phyloP scores from a whole-genome alignment of 1,140 invertebrate genomes.

The Holotrichia oblita region DNA sequence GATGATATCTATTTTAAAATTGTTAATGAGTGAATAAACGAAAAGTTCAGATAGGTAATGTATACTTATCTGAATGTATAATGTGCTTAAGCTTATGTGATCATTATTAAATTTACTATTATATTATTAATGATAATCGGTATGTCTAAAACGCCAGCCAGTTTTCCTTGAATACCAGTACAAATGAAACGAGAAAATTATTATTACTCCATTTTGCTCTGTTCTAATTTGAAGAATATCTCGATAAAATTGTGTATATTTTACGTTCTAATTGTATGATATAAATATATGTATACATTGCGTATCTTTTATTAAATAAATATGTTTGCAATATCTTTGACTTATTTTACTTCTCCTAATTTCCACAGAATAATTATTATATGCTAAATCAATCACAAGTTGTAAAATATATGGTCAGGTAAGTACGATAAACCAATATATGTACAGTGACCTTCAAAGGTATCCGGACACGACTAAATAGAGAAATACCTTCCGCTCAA shows the following conservation, averaged over 20 bases:
- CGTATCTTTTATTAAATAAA: conserved; percentile 38
- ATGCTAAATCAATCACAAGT: too few relatives aligned
- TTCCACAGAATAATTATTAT: too few relatives aligned
- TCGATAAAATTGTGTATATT: conserved; percentile 39
- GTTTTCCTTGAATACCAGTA: conserved; percentile 38
- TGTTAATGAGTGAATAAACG: conserved; percentile 5
- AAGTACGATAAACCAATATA: too few relatives aligned
- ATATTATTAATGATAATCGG: conserved; percentile 21
- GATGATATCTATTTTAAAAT: conserved; percentile 13
- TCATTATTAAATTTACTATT: conserved; percentile 35
- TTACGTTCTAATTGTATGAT: conserved; percentile 31
- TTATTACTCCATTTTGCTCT: conserved; percentile 30
- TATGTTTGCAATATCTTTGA: conserved; percentile 31
- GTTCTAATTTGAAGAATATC: background rate
- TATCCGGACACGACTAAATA: too few relatives aligned
- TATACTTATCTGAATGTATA: conserved; percentile 27
- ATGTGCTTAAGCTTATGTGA: conserved; percentile 40
- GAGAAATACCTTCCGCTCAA: too few relatives aligned
- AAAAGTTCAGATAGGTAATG: background rate
- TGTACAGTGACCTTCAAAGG: too few relatives aligned
- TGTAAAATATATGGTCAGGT: too few relatives aligned
- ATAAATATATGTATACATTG: conserved; percentile 40
- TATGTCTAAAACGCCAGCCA: conserved; percentile 33
- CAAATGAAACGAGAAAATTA: conserved; percentile 22
- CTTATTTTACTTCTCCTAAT: background rate